These are phyloP conservation scores for Mnemiopsis leidyi DNA, from an alignment of 37 sponge, comb jelly and placozoan species.

Conservation along the genomic window DNA sequence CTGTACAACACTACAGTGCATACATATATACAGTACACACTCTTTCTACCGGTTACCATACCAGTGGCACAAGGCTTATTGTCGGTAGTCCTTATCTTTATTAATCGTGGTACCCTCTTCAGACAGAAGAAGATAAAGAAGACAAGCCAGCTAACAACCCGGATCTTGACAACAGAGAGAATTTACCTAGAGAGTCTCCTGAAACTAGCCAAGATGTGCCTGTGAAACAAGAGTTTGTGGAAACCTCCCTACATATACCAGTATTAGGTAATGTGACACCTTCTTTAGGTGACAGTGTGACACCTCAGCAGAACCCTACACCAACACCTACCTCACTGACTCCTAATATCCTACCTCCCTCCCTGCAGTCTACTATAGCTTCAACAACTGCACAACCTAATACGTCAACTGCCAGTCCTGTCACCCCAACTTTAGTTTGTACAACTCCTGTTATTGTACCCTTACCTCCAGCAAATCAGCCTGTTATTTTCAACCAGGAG, in stretches of 20 bases:
- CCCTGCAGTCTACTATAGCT: not conserved
- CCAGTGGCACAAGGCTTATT: no score
- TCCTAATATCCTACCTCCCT: not conserved
- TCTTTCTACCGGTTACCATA: no score
- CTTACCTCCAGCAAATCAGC: not conserved
- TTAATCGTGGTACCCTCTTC: no score
- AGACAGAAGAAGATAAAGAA: no score
- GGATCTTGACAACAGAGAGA: no score
- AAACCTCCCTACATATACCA: not conserved
- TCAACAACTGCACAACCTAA: not conserved
- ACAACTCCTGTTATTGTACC: constrained; percentile 22
- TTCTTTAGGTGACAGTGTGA: not conserved
- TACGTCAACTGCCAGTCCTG: not conserved
- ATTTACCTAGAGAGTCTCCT: not conserved
- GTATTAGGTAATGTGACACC: not conserved
- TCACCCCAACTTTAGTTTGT: not conserved
- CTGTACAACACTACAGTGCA: no score
- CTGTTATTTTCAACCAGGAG: not conserved
- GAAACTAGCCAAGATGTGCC: not conserved
- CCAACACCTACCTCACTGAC: not conserved
- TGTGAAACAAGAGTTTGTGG: not conserved
- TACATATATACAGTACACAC: no score
- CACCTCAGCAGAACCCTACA: not conserved
- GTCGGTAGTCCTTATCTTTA: no score
- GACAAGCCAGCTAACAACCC: no score